A percentile compares a stretch with the other conserved stretches of the same genome.
Evolutionary conservation across 2,888 invertebrate species (phyloP).

Genomic region (Pandemis corylana): DNA sequence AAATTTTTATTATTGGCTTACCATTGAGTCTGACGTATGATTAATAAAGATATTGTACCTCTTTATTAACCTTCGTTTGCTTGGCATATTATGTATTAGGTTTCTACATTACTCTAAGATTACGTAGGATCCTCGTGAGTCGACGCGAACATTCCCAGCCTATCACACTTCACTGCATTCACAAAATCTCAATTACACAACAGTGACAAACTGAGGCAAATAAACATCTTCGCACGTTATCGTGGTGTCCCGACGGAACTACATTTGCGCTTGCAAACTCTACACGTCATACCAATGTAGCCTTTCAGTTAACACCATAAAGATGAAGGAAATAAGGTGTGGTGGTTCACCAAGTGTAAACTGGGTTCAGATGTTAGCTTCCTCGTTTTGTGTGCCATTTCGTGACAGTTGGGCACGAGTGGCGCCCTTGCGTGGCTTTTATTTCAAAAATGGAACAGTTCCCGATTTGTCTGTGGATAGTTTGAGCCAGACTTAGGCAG

Average conservation of each 20-base stretch:
- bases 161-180: conserved; percentile 33
- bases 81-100: background rate
- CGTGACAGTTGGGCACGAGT: conserved; percentile 55
- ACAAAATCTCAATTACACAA: conserved; percentile 51
- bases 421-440: conserved; percentile 32
- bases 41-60: no score
- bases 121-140: background rate
- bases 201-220: conserved; percentile 54
- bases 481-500: background rate
- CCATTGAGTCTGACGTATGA: no score
- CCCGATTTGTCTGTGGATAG: conserved; percentile 48
- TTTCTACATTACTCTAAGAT: background rate
- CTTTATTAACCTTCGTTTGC: background rate
- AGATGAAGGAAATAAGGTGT: background rate
- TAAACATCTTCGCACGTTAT: conserved; percentile 56
- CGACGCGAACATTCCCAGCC: conserved; percentile 24
- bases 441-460: conserved; percentile 56
- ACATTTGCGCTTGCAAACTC: background rate
- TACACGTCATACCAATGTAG: background rate
- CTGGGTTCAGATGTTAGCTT: conserved; percentile 6
- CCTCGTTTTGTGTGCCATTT: conserved; percentile 46
- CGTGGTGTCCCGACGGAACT: conserved; percentile 35
- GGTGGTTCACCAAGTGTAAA: conserved; percentile 2
- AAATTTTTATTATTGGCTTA: no score
- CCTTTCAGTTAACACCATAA: background rate